A percentile compares a stretch with the other conserved stretches of the same genome.
phyloP scores from a whole-genome alignment of 2,797 vertebrate genomes.

The Clangula hyemalis region DNA sequence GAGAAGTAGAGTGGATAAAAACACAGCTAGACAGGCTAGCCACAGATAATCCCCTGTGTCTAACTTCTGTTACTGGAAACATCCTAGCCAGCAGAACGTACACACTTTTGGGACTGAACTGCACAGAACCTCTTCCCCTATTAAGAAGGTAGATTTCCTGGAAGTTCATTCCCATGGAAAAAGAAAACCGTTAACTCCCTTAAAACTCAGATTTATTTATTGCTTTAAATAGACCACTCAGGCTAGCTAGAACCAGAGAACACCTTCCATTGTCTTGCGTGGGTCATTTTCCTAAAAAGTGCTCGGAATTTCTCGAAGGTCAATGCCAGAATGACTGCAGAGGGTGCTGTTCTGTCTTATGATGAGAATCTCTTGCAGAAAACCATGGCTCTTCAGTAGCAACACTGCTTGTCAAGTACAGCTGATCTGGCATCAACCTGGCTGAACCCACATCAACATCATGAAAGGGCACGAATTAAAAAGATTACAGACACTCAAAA shows the following conservation, averaged over 20 bases:
- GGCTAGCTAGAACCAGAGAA: background rate
- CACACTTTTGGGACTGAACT: background rate
- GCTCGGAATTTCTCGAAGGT: background rate
- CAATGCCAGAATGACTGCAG: background rate
- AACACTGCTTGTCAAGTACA: background rate
- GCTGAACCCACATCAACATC: background rate
- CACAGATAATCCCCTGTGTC: background rate
- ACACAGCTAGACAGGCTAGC: background rate
- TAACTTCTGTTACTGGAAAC: background rate
- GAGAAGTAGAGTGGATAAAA: background rate
- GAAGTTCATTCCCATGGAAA: background rate
- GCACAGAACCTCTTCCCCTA: background rate
- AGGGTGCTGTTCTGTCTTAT: background rate
- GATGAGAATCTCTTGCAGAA: background rate
- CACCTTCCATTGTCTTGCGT: rapidly evolving
- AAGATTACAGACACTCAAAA: background rate
- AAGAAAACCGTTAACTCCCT: background rate
- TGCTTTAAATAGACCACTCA: background rate
- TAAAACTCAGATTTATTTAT: background rate
- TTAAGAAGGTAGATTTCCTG: background rate
- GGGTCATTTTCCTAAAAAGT: background rate
- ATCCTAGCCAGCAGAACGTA: background rate
- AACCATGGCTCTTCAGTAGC: background rate
- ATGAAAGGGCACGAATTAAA: background rate
- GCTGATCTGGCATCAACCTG: background rate